Base-by-base conservation (phyloP, 2,888 invertebrate species). In the Craniophora ligustri region DNA sequence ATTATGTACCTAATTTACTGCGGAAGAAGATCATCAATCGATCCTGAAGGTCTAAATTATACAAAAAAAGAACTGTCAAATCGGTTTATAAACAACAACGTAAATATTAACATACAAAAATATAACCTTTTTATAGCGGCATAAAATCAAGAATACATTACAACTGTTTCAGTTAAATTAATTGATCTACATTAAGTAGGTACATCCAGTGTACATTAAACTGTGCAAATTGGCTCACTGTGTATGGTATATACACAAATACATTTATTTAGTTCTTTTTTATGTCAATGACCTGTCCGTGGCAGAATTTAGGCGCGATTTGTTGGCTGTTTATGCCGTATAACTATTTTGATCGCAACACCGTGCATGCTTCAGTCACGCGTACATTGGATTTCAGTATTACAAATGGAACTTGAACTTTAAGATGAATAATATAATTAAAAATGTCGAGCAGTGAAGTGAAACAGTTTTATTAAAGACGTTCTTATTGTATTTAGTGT, bases 211-310 rank as follows among this genome's bases (percentile, higher is more conserved):
- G 11, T 57, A n/a, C n/a, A 28, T 31, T 10, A 38, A 26, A 6
- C 49, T 30, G 53, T 39, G 31, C 23, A 11, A 49, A 46, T 58
- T 45, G 45, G 5, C 14, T 2, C n/a, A 47, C 32, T 19, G 16
- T 6, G 30, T 45, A 15, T 42, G 5, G 35, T 16, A 36, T 39
- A 41, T 40, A 48, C 51, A 34, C 51, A 45, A 61, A 67, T 38
- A 63, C 16, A 5, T 50, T 45, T 48, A 48, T 46, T 56, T n/a
- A 41, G 23, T 54, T n/a, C n/a, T n/a, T 67, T 72, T 68, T 73
- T 64, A 74, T 64, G 74, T 67, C 71, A 74, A 58, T 61, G 72
- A 72, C 64, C 71, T 30, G 39, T 3, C n/a, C 36, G 46, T 31
- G 14, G 50, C 55, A 35, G 55, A 50, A 60, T 50, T 73, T 61